A percentile compares a stretch with the other conserved stretches of the same genome.
phyloP scores from a whole-genome alignment of 2,888 invertebrate genomes.

The Bruchidius siliquastri region DNA sequence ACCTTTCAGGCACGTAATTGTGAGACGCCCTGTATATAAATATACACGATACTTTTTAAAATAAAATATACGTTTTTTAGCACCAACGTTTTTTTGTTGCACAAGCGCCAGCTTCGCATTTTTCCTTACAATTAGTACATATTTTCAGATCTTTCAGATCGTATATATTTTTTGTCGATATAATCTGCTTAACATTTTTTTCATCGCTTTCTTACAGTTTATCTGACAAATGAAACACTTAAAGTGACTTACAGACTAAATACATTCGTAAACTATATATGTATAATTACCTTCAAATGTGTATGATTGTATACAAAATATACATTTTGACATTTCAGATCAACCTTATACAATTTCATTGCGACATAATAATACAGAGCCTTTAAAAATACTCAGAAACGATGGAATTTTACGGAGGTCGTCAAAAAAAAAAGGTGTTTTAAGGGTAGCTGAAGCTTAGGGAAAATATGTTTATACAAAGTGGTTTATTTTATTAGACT shows the following conservation, averaged over 20 bases:
- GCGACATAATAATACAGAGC: not conserved
- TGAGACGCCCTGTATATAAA: not conserved
- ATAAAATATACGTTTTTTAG: not conserved
- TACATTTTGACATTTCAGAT: not conserved
- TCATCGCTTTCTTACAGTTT: not conserved
- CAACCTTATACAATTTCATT: not conserved
- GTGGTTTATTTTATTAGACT: no score
- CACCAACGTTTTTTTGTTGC: not conserved
- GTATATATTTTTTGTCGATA: not conserved
- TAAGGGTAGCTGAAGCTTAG: no score
- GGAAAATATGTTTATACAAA: no score
- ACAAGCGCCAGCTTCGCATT: not conserved
- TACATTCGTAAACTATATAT: not conserved
- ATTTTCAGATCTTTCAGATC: not conserved
- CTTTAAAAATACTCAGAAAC: no score
- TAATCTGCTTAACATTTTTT: not conserved
- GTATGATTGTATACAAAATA: not conserved
- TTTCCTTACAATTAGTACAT: not conserved
- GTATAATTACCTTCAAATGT: not conserved
- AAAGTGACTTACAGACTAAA: not conserved
- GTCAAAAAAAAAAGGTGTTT: no score
- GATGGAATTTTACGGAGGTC: no score
- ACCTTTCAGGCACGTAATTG: not conserved
- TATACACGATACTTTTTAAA: not conserved
- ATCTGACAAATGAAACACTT: not conserved